Conservation (phyloP, 2,797 vertebrate species). For the Malurus leucopterus region DNA sequence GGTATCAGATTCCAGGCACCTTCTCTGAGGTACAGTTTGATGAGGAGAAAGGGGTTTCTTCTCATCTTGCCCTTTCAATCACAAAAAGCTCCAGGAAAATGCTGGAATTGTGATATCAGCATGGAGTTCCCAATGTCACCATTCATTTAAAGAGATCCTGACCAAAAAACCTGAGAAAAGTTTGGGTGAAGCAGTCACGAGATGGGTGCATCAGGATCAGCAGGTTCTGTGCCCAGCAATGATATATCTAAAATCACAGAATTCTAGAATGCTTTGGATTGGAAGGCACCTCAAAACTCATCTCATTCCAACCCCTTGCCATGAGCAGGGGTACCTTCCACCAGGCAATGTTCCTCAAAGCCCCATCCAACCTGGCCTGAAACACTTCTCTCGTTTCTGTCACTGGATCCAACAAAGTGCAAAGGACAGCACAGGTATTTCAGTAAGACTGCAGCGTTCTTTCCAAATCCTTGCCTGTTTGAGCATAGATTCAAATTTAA, state of each 20-base stretch:
- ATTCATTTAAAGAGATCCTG: neutral
- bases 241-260: neutral
- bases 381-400: neutral
- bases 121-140: fast-evolving
- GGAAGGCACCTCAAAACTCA: neutral
- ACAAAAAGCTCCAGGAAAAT: neutral
- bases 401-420: fast-evolving
- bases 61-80: neutral
- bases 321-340: neutral
- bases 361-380: neutral
- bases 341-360: neutral
- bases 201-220: neutral
- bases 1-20: neutral
- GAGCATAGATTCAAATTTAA: neutral
- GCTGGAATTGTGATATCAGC: neutral
- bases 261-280: neutral
- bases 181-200: neutral
- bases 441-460: neutral
- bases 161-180: neutral
- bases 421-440: neutral
- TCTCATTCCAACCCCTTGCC: neutral
- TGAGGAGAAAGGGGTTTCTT: neutral
- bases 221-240: fast-evolving
- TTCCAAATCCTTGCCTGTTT: neutral
- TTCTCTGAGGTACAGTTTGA: neutral